phyloP scores from a whole-genome alignment of 2,888 invertebrate species.

The Diarsia brunnea region DNA sequence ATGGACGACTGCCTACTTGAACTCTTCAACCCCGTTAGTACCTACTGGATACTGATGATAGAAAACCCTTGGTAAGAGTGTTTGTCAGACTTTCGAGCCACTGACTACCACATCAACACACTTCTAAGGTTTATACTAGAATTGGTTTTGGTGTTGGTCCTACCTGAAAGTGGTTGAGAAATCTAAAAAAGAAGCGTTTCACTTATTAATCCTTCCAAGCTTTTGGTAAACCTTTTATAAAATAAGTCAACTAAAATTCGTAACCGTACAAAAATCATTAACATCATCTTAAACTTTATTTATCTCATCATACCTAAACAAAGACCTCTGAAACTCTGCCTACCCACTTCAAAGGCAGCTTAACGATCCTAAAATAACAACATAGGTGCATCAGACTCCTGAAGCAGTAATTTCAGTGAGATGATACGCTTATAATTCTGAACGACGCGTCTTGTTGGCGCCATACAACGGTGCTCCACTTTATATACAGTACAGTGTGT shows the following conservation, averaged over 20 bases:
- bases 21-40: too few species aligned
- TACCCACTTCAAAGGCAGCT: slow-evolving; percentile 38
- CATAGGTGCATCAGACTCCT: slow-evolving; percentile 47
- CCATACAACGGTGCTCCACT: slow-evolving; percentile 24
- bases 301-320: neutral
- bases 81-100: too few species aligned
- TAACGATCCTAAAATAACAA: slow-evolving; percentile 39
- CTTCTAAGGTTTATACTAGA: neutral
- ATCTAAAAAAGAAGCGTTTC: neutral
- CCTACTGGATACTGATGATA: too few species aligned
- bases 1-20: too few species aligned
- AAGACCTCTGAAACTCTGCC: slow-evolving; percentile 10
- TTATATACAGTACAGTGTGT: neutral
- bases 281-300: neutral
- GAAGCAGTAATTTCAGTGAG: slow-evolving; percentile 43
- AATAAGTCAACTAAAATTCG: neutral
- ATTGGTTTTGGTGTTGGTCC: neutral
- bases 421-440: slow-evolving; percentile 43
- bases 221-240: neutral
- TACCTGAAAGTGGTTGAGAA: neutral
- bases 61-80: too few species aligned
- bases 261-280: neutral
- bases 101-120: neutral
- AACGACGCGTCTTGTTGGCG: slow-evolving; percentile 35
- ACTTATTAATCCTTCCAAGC: neutral